These are phyloP conservation scores for Stratiomys singularior DNA, from an alignment of 2,888 invertebrate species.

Conservation along the genomic window DNA sequence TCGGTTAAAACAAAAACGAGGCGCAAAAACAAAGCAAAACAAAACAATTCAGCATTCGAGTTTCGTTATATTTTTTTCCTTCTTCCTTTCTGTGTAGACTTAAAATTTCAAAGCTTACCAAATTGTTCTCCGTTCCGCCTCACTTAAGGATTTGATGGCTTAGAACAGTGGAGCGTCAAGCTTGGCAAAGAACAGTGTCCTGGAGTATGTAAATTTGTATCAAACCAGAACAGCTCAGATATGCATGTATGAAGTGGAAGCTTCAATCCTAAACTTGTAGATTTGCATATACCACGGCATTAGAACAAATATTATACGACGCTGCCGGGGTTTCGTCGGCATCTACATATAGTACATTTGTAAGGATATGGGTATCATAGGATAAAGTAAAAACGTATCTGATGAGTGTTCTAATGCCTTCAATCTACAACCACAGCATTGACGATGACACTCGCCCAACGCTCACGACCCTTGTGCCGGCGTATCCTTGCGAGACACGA, in stretches of 20 bases:
- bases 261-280: slow-evolving; percentile 19
- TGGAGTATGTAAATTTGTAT: slow-evolving; percentile 10
- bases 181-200: not conserved
- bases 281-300: slow-evolving; percentile 38
- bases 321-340: not conserved
- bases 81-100: too few species aligned
- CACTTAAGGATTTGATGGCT: not conserved
- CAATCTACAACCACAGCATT: slow-evolving; percentile 6
- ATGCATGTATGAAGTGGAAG: not conserved
- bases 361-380: not conserved
- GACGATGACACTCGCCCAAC: too few species aligned
- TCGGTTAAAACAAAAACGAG: not conserved
- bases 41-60: not conserved
- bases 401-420: slow-evolving; percentile 29
- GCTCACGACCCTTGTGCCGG: not conserved
- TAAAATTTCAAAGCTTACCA: not conserved
- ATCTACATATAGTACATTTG: not conserved
- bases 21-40: not conserved
- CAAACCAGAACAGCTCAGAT: slow-evolving; percentile 27
- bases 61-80: not conserved
- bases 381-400: slow-evolving; percentile 35
- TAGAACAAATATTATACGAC: slow-evolving; percentile 27
- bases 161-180: not conserved
- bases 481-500: not conserved
- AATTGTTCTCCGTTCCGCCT: not conserved